A percentile compares a stretch with the other conserved stretches of the same genome.
Evolutionary conservation across 2,113 vertebrate genomes (phyloP).

Genomic region (Cynocephalus volans): DNA sequence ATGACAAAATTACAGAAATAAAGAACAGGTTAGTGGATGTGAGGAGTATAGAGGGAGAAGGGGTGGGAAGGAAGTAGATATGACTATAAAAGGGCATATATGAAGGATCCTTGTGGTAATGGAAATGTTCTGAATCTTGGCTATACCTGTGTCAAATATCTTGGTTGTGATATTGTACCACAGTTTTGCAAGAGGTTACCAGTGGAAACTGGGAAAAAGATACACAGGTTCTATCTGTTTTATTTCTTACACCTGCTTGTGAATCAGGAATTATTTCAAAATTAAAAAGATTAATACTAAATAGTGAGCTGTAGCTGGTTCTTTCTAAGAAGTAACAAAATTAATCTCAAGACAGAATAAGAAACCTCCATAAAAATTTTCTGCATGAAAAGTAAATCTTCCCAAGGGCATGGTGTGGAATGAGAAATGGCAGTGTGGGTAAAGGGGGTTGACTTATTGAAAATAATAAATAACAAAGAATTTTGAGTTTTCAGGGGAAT

Average conservation of each 20-base stretch:
- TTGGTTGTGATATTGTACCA: background rate
- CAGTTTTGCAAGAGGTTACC: background rate
- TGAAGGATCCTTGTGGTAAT: background rate
- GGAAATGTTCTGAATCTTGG: background rate
- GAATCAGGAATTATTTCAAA: slow-evolving; percentile 3
- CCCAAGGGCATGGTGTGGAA: background rate
- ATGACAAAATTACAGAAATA: background rate
- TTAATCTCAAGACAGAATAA: background rate
- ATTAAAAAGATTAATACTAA: background rate
- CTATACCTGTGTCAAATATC: background rate
- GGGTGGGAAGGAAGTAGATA: background rate
- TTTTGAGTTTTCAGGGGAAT: slow-evolving; percentile 21
- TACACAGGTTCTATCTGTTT: background rate
- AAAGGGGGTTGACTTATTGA: background rate
- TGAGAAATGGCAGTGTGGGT: background rate
- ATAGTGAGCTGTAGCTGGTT: background rate
- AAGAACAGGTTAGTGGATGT: background rate
- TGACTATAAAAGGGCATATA: background rate
- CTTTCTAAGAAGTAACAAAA: background rate
- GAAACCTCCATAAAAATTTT: background rate
- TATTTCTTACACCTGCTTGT: background rate
- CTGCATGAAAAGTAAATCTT: background rate
- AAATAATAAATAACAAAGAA: slow-evolving; percentile 21
- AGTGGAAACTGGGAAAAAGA: background rate
- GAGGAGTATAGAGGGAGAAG: background rate